Conservation (phyloP, 30 jellyfish, hydroid and myxozoan species). For the Catostylus mosaicus region DNA sequence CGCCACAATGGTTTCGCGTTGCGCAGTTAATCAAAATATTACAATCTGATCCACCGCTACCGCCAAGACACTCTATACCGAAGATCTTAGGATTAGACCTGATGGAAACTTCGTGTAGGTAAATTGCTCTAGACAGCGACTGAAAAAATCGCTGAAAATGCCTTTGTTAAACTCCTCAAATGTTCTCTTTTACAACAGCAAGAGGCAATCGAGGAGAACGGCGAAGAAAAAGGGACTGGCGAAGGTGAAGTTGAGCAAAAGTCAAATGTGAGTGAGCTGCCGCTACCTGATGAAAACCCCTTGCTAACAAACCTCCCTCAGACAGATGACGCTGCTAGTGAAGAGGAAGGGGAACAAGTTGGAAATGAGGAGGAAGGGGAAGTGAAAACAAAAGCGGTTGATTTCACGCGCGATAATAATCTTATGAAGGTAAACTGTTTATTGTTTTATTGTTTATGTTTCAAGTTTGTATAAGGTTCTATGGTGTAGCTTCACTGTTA, state of each 20-base stretch:
- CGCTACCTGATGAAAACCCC: slow-evolving; percentile 78
- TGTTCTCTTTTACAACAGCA: not conserved
- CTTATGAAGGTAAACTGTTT: slow-evolving; percentile 70
- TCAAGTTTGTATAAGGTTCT: not conserved
- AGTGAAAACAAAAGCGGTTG: slow-evolving; percentile 4
- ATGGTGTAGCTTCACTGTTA: no score
- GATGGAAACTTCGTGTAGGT: no score
- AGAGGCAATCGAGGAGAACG: slow-evolving; percentile 9
- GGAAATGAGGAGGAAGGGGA: slow-evolving; percentile 40
- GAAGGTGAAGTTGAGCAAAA: slow-evolving; percentile 32
- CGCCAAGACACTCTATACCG: no score
- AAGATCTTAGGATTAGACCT: no score
- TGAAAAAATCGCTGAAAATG: no score
- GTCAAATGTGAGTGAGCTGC: not conserved
- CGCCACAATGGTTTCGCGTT: no score
- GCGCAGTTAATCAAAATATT: no score
- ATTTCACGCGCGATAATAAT: slow-evolving; percentile 33
- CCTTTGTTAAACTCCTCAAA: no score
- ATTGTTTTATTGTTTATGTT: no score
- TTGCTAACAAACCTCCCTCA: slow-evolving; percentile 56
- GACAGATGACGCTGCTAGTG: slow-evolving; percentile 38
- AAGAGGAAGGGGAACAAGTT: slow-evolving; percentile 25
- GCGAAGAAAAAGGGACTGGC: slow-evolving; percentile 31
- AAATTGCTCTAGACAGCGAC: no score
- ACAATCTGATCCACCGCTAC: no score